These are phyloP conservation scores for Falco concolor DNA, from an alignment of 2,797 vertebrate genomes.

Conservation along the genomic window DNA sequence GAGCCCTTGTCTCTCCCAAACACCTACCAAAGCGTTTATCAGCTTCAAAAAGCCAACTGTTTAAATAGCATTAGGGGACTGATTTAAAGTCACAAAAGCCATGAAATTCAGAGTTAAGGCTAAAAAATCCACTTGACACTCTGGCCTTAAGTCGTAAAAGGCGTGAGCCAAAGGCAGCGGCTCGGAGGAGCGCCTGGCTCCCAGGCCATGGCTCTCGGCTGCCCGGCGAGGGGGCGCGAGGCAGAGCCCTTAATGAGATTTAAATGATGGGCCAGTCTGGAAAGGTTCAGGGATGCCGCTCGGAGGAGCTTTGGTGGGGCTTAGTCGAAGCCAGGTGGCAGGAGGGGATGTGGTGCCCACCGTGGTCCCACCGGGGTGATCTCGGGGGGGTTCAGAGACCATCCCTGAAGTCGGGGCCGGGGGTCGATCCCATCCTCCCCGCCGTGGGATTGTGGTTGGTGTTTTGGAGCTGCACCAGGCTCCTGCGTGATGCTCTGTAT, in stretches of 20 bases:
- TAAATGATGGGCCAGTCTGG: background rate
- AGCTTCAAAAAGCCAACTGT: background rate
- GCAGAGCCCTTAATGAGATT: background rate
- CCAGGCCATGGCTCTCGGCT: background rate
- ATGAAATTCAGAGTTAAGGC: constrained; percentile 41
- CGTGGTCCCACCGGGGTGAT: background rate
- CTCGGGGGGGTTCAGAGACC: accelerated
- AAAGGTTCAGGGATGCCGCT: accelerated
- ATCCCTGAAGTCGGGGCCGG: accelerated
- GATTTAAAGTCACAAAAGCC: constrained; percentile 46
- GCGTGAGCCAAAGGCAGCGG: background rate
- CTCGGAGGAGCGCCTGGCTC: accelerated
- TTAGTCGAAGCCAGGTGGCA: background rate
- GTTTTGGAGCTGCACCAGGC: background rate
- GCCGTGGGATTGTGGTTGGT: background rate
- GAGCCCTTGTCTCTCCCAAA: background rate
- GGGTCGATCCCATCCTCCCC: background rate
- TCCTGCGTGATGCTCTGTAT: accelerated
- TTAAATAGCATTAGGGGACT: constrained; percentile 3
- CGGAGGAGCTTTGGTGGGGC: accelerated
- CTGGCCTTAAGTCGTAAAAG: background rate
- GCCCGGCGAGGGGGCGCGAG: background rate
- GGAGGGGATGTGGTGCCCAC: background rate
- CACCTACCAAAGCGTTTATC: background rate
- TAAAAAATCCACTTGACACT: constrained; percentile 25